phyloP scores from a whole-genome alignment of 1,140 invertebrate genomes.

The Ylistrum balloti region DNA sequence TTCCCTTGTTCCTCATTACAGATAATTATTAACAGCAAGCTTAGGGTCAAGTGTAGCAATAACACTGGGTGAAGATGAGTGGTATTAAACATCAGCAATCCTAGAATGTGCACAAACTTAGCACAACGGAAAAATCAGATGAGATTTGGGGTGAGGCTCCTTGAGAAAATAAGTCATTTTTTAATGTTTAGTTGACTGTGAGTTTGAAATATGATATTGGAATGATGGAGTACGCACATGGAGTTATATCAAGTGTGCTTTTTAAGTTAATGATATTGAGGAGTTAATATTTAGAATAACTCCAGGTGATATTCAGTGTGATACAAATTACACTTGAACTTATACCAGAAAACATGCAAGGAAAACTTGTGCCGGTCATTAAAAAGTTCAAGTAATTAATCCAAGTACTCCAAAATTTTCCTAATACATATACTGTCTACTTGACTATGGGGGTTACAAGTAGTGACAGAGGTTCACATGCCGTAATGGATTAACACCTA shows the following conservation, averaged over 20 bases:
- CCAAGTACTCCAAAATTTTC: not conserved
- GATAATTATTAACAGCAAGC: not conserved
- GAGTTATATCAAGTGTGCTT: not conserved
- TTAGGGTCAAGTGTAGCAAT: constrained; percentile 26
- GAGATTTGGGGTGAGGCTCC: not conserved
- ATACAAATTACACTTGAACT: not conserved
- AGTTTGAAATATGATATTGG: constrained; percentile 27
- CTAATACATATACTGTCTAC: not conserved
- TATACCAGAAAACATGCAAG: not conserved
- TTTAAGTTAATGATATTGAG: not conserved
- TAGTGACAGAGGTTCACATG: too few species aligned
- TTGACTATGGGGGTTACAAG: too few species aligned
- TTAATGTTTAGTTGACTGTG: not conserved
- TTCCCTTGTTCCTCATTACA: not conserved
- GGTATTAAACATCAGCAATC: not conserved
- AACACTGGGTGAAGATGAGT: not conserved
- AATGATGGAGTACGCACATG: not conserved
- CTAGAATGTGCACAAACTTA: not conserved
- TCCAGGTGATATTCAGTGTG: not conserved
- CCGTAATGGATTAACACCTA: too few species aligned
- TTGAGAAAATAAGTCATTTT: not conserved
- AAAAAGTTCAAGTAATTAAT: not conserved
- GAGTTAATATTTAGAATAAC: not conserved
- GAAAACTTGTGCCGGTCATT: not conserved
- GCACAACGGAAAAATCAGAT: not conserved